Conservation (phyloP, 2,113 vertebrate species). For the Lophura nycthemera region DNA sequence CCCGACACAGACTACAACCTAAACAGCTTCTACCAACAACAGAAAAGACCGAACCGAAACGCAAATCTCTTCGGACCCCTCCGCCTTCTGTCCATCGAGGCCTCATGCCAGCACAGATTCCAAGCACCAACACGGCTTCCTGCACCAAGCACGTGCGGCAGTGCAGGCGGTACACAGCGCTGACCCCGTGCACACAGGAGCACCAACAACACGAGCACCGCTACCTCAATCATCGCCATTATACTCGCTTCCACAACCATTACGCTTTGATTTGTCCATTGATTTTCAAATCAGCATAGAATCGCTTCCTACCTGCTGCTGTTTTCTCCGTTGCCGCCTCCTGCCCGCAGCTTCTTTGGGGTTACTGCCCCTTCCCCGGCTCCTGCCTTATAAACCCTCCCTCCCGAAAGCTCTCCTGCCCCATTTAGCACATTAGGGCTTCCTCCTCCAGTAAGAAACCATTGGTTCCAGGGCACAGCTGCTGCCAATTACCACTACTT, state of each 20-base stretch:
- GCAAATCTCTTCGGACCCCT: background rate
- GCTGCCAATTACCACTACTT: conserved; percentile 79
- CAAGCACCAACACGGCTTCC: background rate
- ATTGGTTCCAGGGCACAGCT: conserved; percentile 73
- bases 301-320: background rate
- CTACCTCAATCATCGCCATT: accelerated
- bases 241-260: background rate
- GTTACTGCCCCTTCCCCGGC: background rate
- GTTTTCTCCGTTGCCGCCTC: background rate
- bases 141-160: background rate
- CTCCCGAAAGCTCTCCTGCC: conserved; percentile 10
- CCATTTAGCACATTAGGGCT: conserved; percentile 56
- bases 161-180: background rate
- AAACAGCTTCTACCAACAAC: background rate
- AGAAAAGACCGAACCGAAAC: background rate
- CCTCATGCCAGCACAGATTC: accelerated
- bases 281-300: background rate
- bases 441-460: conserved; percentile 40
- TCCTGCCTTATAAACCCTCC: background rate
- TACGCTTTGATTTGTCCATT: background rate
- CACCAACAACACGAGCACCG: accelerated
- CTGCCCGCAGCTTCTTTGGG: conserved; percentile 56
- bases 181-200: background rate
- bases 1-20: background rate
- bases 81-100: background rate